Base-by-base conservation (phyloP, 2,888 invertebrate genomes). In the Phania funesta region DNA sequence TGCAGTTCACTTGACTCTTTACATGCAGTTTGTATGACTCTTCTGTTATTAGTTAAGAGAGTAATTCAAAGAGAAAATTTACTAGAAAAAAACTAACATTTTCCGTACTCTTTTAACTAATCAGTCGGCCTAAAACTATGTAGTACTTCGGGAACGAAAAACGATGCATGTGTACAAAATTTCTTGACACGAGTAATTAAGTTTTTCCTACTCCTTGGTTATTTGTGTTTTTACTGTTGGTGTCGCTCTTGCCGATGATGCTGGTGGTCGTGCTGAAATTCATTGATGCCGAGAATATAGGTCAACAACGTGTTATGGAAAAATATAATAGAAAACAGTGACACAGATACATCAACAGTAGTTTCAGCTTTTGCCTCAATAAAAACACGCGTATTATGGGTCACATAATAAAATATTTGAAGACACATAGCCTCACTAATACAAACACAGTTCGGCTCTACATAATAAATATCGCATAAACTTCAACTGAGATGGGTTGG, bases 281-380 rank as follows among this genome's bases (percentile, higher is more conserved):
- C 89, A 88, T 88, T 88, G 89, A 88, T 89, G 87, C 85, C 85
- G 84, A 60, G 87, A 89, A 90, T 89, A 87, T 90, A 88, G 89
- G 89, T 90, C 89, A 89, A 88, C 89, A 88, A 87, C 86, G 87
- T 88, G 87, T 84, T 88, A 84, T 85, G 86, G 85, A 86, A 85
- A 86, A 86, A 60, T 60, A 52, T 50, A 67, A 65, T 5, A n/a
- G 62, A 58, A 24, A 58, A 54, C 75, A 67, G 75, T 75, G 79
- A 56, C 76, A 60, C 41, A 50, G 41, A 48, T 20, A 68, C 48
- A 67, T 26, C 20, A 73, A 77, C 1, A 48, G 58, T 2, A 56
- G 38, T 16, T 29, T 48, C 35, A 65, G 32, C 22, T 52, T 52
- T 22, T 5, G 22, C 32, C 50, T 41, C n/a, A 77, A 24, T 41